Base-by-base conservation (phyloP, 2,888 invertebrate species). In the Parasteatoda lunata region DNA sequence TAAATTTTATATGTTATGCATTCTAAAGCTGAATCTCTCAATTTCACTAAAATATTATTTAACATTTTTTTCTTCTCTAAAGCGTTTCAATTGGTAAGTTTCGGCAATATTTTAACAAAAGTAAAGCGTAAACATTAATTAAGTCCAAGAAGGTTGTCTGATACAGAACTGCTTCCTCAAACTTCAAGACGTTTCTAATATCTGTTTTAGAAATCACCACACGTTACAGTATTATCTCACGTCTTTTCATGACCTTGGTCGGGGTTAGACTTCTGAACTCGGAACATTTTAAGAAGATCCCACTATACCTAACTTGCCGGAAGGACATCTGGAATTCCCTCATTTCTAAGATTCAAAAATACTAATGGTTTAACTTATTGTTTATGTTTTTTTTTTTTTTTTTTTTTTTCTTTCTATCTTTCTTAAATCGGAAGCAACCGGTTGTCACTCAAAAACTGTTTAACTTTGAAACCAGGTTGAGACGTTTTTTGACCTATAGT, bases 271-370 rank as follows among this genome's bases (percentile, higher is more conserved):
- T 81, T 73, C 70, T 70, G 82, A 82, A 82, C 82, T 76, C 82
- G 82, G 82, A 82, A 82, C 76, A 82, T 82, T 76, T 70, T 82
- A 59, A 59, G 59, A 13, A 76, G 70, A 64, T 82, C 82, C 70
- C 65, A 82, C 76, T 76, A 76, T 70, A 75, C 76, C 76, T 77
- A 51, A 59, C 59, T 82, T 51, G 73, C 81, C 75, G 73, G 82
- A 82, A 82, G 82, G 76, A 70, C 75, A 75, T 49, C 70, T 75
- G 69, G 82, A 82, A 82, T 82, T 82, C 82, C 82, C 82, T 76
- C 70, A 68, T 76, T 82, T 82, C 69, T 49, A 77, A 82, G 82
- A 77, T 82, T 82, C 82, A 82, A 76, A 76, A 45, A 48, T 66
- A 76, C 52, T 73, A 75, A 81, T 73, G 81, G 73, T 81, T 68